phyloP scores from a whole-genome alignment of 2,888 invertebrate species.

The Phragmatobia fuliginosa region DNA sequence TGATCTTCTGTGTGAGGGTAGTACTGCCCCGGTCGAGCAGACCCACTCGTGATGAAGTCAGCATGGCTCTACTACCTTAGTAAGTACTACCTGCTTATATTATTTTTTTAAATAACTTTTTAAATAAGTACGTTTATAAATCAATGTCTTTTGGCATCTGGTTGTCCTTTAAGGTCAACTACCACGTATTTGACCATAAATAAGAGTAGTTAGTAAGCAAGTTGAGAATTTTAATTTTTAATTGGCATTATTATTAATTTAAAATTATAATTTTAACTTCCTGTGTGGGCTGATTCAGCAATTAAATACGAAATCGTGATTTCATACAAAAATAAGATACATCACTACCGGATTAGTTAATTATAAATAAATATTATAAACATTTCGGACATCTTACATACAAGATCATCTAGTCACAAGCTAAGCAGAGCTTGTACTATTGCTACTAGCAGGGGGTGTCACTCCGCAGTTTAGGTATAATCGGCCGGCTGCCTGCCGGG shows the following conservation, averaged over 20 bases:
- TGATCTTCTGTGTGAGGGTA: too few relatives aligned
- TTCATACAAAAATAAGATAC: not conserved
- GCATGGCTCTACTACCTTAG: too few relatives aligned
- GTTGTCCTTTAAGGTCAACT: conserved; percentile 12
- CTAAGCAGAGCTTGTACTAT: too few relatives aligned
- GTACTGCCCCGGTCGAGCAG: too few relatives aligned
- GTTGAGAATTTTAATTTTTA: not conserved
- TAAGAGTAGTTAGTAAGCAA: not conserved
- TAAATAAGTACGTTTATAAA: not conserved
- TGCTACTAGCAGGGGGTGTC: too few relatives aligned
- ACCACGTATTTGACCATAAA: not conserved
- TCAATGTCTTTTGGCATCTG: conserved; percentile 1
- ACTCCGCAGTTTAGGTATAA: too few relatives aligned
- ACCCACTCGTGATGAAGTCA: too few relatives aligned
- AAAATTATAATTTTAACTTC: conserved; percentile 5
- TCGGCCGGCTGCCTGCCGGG: too few relatives aligned
- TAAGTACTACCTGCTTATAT: not conserved
- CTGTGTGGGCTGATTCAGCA: conserved; percentile 3
- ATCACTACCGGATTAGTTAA: not conserved
- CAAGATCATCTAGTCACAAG: too few relatives aligned
- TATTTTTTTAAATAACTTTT: not conserved
- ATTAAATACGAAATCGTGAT: conserved; percentile 2
- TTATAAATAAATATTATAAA: too few relatives aligned
- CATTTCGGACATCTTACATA: too few relatives aligned
- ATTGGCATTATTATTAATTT: not conserved